A percentile compares a stretch with the other conserved stretches of the same genome.
phyloP scores from a whole-genome alignment of 2,888 invertebrate genomes.

The Ferrisia virgata region DNA sequence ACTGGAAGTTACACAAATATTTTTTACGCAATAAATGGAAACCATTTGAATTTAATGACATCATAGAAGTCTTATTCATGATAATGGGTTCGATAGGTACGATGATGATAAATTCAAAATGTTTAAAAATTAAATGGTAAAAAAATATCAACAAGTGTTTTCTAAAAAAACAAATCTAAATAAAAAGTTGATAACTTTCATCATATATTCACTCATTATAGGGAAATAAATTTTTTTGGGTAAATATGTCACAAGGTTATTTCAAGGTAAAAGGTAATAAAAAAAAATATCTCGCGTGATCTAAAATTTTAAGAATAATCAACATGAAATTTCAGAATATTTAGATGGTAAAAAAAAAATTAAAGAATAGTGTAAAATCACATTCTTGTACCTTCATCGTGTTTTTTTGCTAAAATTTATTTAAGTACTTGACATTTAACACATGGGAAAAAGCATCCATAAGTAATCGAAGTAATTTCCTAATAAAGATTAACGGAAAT shows the following conservation, averaged over 20 bases:
- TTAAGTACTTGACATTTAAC: no score
- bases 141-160: neutral
- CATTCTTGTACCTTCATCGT: neutral
- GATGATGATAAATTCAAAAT: neutral
- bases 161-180: neutral
- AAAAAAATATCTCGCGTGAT: neutral
- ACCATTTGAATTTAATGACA: neutral
- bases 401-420: neutral
- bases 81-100: neutral
- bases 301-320: neutral
- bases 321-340: neutral
- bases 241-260: neutral
- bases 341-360: neutral
- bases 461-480: no score
- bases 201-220: neutral
- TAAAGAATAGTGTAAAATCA: neutral
- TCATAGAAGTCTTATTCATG: neutral
- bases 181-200: neutral
- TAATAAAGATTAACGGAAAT: no score
- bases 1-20: neutral
- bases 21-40: neutral
- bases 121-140: neutral
- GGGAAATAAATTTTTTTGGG: neutral
- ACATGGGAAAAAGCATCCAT: neutral
- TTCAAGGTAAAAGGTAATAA: neutral